Evolutionary conservation across 2,113 vertebrate genomes (phyloP).

Genomic region (Phalacrocorax aristotelis): DNA sequence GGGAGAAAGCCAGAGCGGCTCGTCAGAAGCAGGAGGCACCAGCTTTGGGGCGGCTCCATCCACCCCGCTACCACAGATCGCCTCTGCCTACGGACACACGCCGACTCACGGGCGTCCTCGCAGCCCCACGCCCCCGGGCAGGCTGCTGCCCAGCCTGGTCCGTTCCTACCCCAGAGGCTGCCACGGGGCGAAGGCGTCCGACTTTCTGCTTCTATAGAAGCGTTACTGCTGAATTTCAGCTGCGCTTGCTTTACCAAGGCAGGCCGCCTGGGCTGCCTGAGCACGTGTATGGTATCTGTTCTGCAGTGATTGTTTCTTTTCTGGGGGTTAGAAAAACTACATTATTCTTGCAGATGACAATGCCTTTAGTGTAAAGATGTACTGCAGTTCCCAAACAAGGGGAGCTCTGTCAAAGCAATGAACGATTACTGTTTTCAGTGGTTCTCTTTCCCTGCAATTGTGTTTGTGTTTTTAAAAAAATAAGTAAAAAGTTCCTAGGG

Average conservation of each 20-base stretch:
- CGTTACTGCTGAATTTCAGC: background rate
- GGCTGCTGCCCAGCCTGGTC: background rate
- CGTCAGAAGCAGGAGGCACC: background rate
- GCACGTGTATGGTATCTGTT: background rate
- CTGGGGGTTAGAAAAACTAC: background rate
- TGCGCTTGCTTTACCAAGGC: background rate
- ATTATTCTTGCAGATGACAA: background rate
- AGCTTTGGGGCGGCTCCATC: background rate
- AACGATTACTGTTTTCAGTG: background rate
- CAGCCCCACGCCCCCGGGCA: too few relatives aligned
- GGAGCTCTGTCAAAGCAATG: background rate
- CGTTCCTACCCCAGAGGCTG: background rate
- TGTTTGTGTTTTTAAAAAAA: slow-evolving; percentile 2
- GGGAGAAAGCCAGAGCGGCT: background rate
- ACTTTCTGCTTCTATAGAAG: background rate
- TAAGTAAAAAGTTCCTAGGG: background rate
- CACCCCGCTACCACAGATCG: too few relatives aligned
- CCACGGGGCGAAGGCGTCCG: background rate
- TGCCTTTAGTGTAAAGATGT: background rate
- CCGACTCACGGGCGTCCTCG: rapidly evolving
- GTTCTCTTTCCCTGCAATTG: background rate
- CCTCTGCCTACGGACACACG: rapidly evolving
- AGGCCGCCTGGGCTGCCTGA: background rate
- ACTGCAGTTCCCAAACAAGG: background rate
- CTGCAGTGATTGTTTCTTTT: background rate